Evolutionary conservation across 2,113 vertebrate species (phyloP).

Genomic region (Abramis brama): DNA sequence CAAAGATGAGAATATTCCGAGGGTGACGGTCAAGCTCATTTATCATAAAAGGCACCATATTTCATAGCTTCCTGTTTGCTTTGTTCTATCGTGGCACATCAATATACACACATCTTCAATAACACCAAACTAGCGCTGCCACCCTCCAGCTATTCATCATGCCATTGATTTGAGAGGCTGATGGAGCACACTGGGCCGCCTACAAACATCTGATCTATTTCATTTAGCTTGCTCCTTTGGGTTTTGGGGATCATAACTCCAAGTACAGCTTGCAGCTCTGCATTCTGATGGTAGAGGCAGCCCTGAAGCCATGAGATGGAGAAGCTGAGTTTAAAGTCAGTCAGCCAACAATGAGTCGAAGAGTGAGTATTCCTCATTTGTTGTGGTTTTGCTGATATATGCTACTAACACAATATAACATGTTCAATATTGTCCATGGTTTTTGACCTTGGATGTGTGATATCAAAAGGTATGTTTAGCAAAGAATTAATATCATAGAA

Average conservation of each 20-base stretch:
- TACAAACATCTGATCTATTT: conserved; percentile 66
- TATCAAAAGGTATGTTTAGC: not conserved
- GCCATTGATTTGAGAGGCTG: conserved; percentile 73
- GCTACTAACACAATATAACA: no score
- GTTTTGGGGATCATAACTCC: conserved; percentile 46
- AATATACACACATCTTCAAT: conserved; percentile 70
- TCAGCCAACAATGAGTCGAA: not conserved
- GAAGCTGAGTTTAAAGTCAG: not conserved
- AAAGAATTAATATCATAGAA: not conserved
- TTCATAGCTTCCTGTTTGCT: conserved; percentile 73
- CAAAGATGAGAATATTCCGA: conserved; percentile 57
- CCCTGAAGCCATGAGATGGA: conserved; percentile 27
- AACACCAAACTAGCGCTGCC: conserved; percentile 46
- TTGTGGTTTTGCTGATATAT: not conserved
- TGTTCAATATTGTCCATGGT: not conserved
- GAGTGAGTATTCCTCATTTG: not conserved
- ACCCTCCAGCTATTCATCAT: conserved; percentile 75
- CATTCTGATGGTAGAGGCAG: conserved; percentile 1
- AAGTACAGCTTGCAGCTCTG: conserved; percentile 20
- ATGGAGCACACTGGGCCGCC: conserved; percentile 64
- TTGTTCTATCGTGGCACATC: conserved; percentile 66
- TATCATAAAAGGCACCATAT: conserved; percentile 75
- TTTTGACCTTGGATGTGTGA: not conserved
- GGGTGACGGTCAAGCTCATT: conserved; percentile 68
- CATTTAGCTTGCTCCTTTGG: conserved; percentile 66